These are phyloP conservation scores for Phoebastria nigripes DNA, from an alignment of 2,797 vertebrate genomes.

Conservation along the genomic window DNA sequence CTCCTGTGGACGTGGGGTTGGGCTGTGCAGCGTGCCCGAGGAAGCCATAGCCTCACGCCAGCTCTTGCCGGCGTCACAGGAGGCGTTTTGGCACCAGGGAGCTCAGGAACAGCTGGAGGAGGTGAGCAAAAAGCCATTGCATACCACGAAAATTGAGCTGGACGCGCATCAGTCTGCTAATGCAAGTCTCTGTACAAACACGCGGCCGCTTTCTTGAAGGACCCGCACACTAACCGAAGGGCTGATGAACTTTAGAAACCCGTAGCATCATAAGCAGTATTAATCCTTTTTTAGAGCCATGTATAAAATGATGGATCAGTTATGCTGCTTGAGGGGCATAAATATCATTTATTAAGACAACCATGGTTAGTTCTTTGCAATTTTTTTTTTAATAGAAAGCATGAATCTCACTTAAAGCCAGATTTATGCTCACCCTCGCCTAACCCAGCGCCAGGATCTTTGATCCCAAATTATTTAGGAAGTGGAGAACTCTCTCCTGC, in stretches of 20 bases:
- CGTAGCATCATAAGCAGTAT: rapidly evolving
- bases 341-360: slow-evolving; percentile 33
- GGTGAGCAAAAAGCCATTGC: background rate
- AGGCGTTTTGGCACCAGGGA: background rate
- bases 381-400: slow-evolving; percentile 36
- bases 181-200: background rate
- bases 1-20: rapidly evolving
- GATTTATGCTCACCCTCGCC: background rate
- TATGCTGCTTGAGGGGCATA: background rate
- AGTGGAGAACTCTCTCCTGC: background rate
- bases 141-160: background rate
- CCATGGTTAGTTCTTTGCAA: background rate
- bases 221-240: rapidly evolving
- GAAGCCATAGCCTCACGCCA: background rate
- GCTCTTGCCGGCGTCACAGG: background rate
- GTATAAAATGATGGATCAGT: background rate
- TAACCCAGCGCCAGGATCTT: background rate
- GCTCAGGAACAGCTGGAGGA: background rate
- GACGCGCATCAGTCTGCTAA: background rate
- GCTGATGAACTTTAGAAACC: background rate
- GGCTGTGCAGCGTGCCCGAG: background rate
- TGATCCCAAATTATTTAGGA: background rate
- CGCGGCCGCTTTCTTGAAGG: rapidly evolving
- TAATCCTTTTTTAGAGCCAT: background rate
- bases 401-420: slow-evolving; percentile 9